These are phyloP conservation scores for Pyxicephalus adspersus DNA, from an alignment of 2,113 vertebrate species.

Conservation along the genomic window DNA sequence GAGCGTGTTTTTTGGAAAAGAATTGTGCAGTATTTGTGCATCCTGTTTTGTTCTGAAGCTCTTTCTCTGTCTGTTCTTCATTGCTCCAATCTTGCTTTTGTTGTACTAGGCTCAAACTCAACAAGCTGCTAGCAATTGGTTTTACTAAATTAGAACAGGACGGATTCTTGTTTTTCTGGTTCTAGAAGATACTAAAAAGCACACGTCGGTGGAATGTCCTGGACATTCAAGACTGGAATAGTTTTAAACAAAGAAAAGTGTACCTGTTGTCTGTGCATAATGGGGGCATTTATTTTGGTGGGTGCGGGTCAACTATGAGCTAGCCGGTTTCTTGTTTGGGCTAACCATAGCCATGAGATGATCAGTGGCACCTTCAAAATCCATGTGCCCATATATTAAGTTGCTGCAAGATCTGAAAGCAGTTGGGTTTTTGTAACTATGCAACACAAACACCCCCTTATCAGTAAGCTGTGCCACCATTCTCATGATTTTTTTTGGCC, in stretches of 20 bases:
- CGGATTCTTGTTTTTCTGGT: background rate
- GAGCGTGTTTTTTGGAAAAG: background rate
- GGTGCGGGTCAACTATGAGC: too few relatives aligned
- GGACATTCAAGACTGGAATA: conserved; percentile 2
- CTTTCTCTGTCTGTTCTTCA: background rate
- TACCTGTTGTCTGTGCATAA: background rate
- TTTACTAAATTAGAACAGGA: background rate
- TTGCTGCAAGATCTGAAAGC: too few relatives aligned
- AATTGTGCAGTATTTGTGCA: conserved; percentile 54
- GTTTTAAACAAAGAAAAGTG: background rate
- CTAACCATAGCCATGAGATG: too few relatives aligned
- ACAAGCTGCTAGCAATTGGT: conserved; percentile 32
- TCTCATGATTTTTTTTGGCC: background rate
- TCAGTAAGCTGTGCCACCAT: background rate
- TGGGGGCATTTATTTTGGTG: background rate
- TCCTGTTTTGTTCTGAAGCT: conserved; percentile 30
- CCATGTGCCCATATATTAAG: too few relatives aligned
- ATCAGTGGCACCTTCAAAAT: too few relatives aligned
- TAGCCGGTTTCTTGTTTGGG: too few relatives aligned
- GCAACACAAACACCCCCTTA: too few relatives aligned
- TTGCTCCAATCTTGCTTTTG: background rate
- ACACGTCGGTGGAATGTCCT: conserved; percentile 13
- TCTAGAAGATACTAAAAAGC: conserved; percentile 9
- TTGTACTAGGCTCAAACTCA: conserved; percentile 12
- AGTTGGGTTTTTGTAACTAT: too few relatives aligned